Conservation (phyloP, 1,140 invertebrate genomes). For the Archegozetes longisetosus region DNA sequence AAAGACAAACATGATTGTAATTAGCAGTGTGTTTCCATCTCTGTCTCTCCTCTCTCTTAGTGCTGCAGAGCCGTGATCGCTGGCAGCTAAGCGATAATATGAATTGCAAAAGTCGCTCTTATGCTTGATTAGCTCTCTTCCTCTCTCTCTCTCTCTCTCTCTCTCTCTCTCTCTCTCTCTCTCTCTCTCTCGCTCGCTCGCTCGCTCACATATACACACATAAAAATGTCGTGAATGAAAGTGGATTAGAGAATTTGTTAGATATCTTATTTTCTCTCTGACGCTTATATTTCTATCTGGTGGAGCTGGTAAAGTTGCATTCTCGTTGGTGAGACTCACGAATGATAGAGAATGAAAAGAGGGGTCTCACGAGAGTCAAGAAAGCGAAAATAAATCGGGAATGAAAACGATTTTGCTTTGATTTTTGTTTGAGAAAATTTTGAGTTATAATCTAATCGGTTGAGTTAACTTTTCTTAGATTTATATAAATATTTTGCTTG, state of each 20-base stretch:
- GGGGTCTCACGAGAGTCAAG: not conserved
- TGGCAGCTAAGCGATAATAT: too few species aligned
- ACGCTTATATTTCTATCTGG: too few species aligned
- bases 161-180: constrained; percentile 6
- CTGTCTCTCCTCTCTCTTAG: too few species aligned
- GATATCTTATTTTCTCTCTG: too few species aligned
- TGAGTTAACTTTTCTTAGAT: not conserved
- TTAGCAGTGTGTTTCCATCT: too few species aligned
- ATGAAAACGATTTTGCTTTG: not conserved
- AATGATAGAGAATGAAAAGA: not conserved
- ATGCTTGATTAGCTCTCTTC: not conserved
- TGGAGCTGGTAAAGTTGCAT: too few species aligned
- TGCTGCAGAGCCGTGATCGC: too few species aligned
- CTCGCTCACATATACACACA: not conserved
- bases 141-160: constrained; percentile 1
- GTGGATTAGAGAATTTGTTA: too few species aligned
- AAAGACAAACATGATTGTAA: too few species aligned
- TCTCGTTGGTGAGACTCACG: too few species aligned
- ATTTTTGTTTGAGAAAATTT: not conserved
- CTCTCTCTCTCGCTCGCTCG: constrained; percentile 2
- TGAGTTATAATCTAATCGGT: not conserved
- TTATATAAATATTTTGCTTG: not conserved
- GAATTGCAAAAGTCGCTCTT: too few species aligned
- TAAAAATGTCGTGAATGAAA: not conserved
- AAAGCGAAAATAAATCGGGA: not conserved